Evolutionary conservation across 2,113 vertebrate genomes (phyloP), one percentile per base, ranked within the genome.

Genomic region (Scolopax mira): DNA sequence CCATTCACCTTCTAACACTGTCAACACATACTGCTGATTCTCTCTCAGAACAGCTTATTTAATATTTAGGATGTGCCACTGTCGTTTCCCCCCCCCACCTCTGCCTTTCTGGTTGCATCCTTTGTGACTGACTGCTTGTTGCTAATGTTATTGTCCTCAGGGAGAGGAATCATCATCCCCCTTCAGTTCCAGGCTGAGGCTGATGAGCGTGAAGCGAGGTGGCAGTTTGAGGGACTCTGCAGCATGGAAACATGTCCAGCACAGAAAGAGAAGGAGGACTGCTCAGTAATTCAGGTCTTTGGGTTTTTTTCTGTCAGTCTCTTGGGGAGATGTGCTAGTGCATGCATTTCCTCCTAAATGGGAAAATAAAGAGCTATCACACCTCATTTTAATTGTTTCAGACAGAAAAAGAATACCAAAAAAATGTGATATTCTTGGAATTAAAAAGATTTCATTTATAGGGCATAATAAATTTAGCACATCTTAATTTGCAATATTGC

Each of bases 41-140:
- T 66, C 25, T 48, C 72, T 91, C 52, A 55, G 46, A 88, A 70
- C 25, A 93, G n/a, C 27, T 83, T 58, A 55, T 85, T 78, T 83
- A 93, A 81, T 86, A 92, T 92, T 91, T 92, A 91, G 71, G 65
- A 88, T 85, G 74, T 57, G 55, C 48, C n/a, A 44, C 23, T 57
- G 64, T 82, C 6, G 1, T 79, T 86, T 89, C 58, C 31, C 13
- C 54, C 64, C 55, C 58, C 31, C 13, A 51, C 64, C 55, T 77
- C 51, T 80, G n/a, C 33, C 11, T 83, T 86, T 91, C 79, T 57
- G 35, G 67, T 74, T 85, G 19, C 85, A 79, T 86, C 81, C 54
- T 49, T 83, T 92, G 84, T 88, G 89, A 92, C 74, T 94, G 94
- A 58, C 84, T 95, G 79, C 60, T 88, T 84, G 94, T 80, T 89